These are phyloP conservation scores for Leucoraja ocellata DNA, from an alignment of 2,797 vertebrate genomes.

Conservation along the genomic window DNA sequence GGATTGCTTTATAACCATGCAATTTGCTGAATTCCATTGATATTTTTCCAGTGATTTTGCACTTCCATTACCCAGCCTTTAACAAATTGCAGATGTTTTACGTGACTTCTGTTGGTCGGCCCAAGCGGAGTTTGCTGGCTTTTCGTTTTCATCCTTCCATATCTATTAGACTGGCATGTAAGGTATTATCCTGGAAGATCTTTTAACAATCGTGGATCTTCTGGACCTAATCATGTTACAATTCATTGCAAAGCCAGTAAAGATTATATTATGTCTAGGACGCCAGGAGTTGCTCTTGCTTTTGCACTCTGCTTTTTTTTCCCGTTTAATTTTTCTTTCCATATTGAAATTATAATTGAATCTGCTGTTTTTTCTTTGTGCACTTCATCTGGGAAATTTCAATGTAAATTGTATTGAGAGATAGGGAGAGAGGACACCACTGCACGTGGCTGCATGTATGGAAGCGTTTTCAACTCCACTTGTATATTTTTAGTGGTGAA, in stretches of 20 bases:
- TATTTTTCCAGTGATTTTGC: background rate
- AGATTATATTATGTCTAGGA: background rate
- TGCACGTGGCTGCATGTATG: background rate
- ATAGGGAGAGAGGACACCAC: background rate
- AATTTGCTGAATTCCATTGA: background rate
- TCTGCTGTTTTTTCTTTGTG: background rate
- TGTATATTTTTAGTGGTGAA: background rate
- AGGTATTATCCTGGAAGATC: background rate
- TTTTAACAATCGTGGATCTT: background rate
- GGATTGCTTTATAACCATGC: background rate
- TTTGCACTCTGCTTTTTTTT: background rate
- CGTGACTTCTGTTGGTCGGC: background rate
- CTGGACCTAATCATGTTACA: background rate
- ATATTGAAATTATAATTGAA: background rate
- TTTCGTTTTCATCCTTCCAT: background rate
- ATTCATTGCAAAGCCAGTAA: background rate
- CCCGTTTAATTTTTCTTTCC: background rate
- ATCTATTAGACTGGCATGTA: background rate
- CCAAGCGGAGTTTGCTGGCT: background rate
- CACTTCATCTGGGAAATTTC: background rate
- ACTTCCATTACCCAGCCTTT: background rate
- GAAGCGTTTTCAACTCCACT: background rate
- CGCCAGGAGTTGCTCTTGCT: background rate
- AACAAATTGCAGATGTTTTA: background rate
- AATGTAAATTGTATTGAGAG: background rate